Percentiles rank a stretch among this genome's conserved stretches.
Evolutionary conservation across 2,888 invertebrate genomes (phyloP).

Genomic region (Rhagium mordax): DNA sequence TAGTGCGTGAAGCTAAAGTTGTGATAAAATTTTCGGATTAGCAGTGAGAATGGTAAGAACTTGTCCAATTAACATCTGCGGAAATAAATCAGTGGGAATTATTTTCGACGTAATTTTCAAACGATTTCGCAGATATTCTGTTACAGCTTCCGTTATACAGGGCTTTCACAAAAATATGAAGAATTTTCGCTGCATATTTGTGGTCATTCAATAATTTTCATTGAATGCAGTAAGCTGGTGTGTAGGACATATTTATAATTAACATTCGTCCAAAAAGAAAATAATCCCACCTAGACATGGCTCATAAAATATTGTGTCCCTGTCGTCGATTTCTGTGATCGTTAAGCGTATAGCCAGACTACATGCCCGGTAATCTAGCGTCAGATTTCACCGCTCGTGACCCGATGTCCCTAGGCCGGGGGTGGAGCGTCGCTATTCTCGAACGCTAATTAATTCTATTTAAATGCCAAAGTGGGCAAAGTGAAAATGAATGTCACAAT

Average conservation of each 20-base stretch:
- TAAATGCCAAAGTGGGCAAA: constrained; percentile 44
- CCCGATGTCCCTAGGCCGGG: constrained; percentile 19
- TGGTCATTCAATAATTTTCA: no score
- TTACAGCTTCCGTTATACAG: no score
- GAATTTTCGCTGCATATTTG: no score
- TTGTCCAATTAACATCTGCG: neutral
- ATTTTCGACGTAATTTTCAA: neutral
- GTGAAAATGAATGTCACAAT: constrained; percentile 42
- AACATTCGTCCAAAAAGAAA: no score
- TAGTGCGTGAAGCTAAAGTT: constrained; percentile 18
- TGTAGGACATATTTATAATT: no score
- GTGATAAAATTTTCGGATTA: neutral
- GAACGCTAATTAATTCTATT: constrained; percentile 43
- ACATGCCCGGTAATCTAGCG: neutral
- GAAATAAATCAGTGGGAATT: neutral
- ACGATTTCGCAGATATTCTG: no score
- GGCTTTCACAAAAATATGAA: no score
- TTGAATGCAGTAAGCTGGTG: no score
- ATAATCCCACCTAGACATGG: no score
- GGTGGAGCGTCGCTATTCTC: constrained; percentile 29
- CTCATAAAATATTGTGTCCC: neutral
- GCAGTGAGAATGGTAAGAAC: neutral
- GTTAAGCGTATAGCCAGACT: neutral
- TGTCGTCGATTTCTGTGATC: neutral
- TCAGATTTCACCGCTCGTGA: neutral